These are phyloP conservation scores for Phoeniculus purpureus DNA, from an alignment of 2,797 vertebrate genomes.

Conservation along the genomic window DNA sequence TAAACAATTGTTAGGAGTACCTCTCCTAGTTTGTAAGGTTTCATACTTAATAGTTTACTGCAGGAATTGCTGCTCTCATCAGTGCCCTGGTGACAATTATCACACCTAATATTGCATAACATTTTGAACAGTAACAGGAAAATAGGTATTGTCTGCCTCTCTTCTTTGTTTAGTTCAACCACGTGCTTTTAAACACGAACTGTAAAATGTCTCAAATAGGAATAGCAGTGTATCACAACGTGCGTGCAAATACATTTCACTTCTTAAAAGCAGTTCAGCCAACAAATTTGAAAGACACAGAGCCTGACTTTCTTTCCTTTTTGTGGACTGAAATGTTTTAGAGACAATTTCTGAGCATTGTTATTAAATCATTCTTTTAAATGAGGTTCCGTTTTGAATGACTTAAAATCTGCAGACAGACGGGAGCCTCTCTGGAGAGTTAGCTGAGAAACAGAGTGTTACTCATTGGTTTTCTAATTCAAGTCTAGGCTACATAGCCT, in stretches of 20 bases:
- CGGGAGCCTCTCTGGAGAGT: background rate
- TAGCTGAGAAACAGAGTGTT: background rate
- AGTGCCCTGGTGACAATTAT: background rate
- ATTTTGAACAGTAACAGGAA: background rate
- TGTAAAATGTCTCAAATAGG: background rate
- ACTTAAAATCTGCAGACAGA: background rate
- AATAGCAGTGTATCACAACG: background rate
- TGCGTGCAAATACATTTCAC: background rate
- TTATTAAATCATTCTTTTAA: background rate
- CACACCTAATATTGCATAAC: background rate
- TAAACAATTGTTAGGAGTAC: background rate
- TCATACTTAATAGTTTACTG: background rate
- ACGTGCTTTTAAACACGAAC: background rate
- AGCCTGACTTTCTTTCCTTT: background rate
- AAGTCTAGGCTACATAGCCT: background rate
- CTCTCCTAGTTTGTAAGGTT: background rate
- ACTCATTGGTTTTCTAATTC: background rate
- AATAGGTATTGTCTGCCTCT: background rate
- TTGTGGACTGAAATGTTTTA: background rate
- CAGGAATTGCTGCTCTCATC: background rate
- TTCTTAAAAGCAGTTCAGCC: background rate
- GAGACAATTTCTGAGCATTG: background rate
- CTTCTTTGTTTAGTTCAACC: background rate
- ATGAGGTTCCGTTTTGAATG: background rate
- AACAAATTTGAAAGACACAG: background rate